Evolutionary conservation across 2,113 vertebrate species (phyloP), one percentile per base, ranked within the genome.

Genomic region (Varanus salvator): DNA sequence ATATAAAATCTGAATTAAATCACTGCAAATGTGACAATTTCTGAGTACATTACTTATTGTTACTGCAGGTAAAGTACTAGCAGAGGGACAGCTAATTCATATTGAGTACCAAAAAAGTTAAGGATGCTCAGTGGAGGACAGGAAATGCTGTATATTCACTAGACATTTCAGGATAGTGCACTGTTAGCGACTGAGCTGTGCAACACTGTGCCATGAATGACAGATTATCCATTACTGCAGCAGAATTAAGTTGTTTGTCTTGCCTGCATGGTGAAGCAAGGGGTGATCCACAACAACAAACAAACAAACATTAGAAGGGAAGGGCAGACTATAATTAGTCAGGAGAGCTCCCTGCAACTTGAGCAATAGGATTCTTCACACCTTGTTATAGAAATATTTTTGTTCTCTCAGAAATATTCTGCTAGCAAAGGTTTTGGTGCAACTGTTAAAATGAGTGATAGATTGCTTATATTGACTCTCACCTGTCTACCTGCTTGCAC

Each of bases 1-100:
- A 86, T 86, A 60, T 57, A 60, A 60, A 86, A 38, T 57, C 17
- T 76, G 54, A 86, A 60, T 86, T 86, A 57, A 80, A 75, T 23
- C 9, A 44, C 17, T 25, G n/a, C 23, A 76, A 86, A 76, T 57
- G 54, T 54, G 27, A 69, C 68, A 69, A 69, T 7, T 80, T 80
- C 78, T 64, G 15, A 21, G 60, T 64, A 19, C 17, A 64, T 64
- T 64, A 64, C 60, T 64, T 64, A 80, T 31, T 19, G 54, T 80
- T 54, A 17, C 9, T 76, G 57, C 38, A 38, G 52, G 25, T 60
- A 31, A 54, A 76, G 72, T 54, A 72, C n/a, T 85, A 27, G n/a
- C 52, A 38, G 17, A 38, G 17, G 57, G 19, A n/a, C 23, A 57
- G 48, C 25, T 12, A 50, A 52, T 74, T 74, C 69, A 85, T 57